Conservation (phyloP, 2,797 vertebrate genomes). For the Poeciliopsis infans region DNA sequence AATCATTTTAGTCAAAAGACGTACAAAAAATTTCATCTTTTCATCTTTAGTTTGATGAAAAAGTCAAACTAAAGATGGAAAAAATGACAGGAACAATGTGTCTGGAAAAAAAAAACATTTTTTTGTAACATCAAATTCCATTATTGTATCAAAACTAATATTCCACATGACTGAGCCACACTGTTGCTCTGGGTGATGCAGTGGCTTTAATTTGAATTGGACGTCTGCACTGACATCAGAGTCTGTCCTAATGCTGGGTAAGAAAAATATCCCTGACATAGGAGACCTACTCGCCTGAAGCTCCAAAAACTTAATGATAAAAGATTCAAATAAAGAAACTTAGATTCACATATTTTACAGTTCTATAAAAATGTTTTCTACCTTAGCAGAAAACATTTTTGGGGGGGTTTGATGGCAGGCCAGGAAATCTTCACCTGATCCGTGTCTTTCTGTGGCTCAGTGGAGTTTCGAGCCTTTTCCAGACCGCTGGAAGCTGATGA, state of each 20-base stretch:
- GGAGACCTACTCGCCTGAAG: not conserved
- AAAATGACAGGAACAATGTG: not conserved
- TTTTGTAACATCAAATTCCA: not conserved
- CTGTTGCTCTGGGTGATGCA: not conserved
- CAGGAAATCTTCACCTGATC: not conserved
- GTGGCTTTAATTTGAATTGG: not conserved
- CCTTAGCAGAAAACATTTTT: not conserved
- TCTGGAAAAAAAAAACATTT: too few species aligned
- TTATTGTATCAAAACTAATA: constrained; percentile 2
- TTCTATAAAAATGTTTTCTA: not conserved
- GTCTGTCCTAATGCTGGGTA: not conserved
- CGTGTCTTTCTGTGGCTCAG: not conserved
- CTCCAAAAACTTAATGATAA: not conserved
- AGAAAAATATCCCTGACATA: not conserved
- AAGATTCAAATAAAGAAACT: not conserved
- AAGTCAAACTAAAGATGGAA: not conserved
- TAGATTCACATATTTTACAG: not conserved
- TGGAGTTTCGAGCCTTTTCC: not conserved
- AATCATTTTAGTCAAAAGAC: not conserved
- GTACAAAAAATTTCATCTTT: not conserved
- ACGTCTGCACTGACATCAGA: not conserved
- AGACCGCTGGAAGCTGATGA: not conserved
- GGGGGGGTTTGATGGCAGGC: not conserved
- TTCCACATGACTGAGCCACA: not conserved
- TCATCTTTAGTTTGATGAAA: too few species aligned